Percentiles rank a stretch among this genome's conserved stretches.
These are phyloP conservation scores for Scatophagus argus DNA, from an alignment of 2,113 vertebrate genomes.

Conservation along the genomic window DNA sequence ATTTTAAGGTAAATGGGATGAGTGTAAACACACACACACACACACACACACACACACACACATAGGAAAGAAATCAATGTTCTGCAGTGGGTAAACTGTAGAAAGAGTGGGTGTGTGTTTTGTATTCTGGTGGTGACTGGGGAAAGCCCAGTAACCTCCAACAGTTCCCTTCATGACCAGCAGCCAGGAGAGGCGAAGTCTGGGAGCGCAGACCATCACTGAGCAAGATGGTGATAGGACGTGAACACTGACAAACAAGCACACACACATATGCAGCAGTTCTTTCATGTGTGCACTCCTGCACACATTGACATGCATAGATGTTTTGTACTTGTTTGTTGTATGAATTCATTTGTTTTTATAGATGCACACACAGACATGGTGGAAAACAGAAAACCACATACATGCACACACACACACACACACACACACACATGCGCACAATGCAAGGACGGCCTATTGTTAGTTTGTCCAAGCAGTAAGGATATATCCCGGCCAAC, in stretches of 20 bases:
- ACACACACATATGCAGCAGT: not conserved
- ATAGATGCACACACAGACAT: constrained; percentile 53
- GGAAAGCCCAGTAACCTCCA: constrained; percentile 81
- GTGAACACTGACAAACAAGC: constrained; percentile 35
- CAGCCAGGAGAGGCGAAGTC: constrained; percentile 70
- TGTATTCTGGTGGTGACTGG: constrained; percentile 72
- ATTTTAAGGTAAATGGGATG: constrained; percentile 44
- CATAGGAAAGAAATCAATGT: constrained; percentile 48
- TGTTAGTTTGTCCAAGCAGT: constrained; percentile 65
- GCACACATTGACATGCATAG: constrained; percentile 13
- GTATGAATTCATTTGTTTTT: constrained; percentile 42
- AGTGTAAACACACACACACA: constrained; percentile 40
- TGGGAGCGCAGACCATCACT: constrained; percentile 48
- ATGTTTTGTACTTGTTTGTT: constrained; percentile 26
- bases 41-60: constrained; percentile 44
- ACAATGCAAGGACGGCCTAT: constrained; percentile 57
- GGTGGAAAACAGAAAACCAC: constrained; percentile 41
- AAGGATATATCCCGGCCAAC: constrained; percentile 63
- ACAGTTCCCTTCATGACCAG: constrained; percentile 65
- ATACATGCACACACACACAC: constrained; percentile 27
- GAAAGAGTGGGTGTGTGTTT: constrained; percentile 66
- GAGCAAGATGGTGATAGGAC: constrained; percentile 54
- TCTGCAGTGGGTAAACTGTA: constrained; percentile 55
- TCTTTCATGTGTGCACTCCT: constrained; percentile 18
- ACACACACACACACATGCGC: constrained; percentile 22